These are phyloP conservation scores for Coturnix japonica DNA, from an alignment of 2,113 vertebrate genomes.

Conservation along the genomic window DNA sequence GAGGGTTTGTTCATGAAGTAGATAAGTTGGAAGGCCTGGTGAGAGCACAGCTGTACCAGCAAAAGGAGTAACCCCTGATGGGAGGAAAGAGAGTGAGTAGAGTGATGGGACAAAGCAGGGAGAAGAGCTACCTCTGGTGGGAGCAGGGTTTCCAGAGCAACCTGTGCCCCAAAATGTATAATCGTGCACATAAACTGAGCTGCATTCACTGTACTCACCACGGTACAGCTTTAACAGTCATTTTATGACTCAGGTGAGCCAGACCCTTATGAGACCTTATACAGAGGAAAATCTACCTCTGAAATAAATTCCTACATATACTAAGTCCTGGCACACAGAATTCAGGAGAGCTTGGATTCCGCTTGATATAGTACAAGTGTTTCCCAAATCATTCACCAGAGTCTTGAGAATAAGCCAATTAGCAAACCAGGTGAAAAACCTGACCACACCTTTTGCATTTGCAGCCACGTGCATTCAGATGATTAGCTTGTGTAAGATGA, in stretches of 20 bases:
- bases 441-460: not conserved
- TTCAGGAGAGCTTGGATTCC: not conserved
- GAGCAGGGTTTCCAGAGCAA: not conserved
- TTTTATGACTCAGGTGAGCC: not conserved
- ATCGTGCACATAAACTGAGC: not conserved
- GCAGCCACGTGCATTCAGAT: not conserved
- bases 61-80: not conserved
- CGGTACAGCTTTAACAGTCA: not conserved
- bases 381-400: not conserved
- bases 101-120: accelerated
- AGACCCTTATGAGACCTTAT: not conserved
- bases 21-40: not conserved
- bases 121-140: not conserved
- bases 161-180: not conserved
- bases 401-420: not conserved
- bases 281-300: not conserved
- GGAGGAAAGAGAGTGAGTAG: accelerated
- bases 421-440: not conserved
- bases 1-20: not conserved
- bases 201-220: not conserved
- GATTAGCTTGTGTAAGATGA: not conserved
- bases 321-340: not conserved
- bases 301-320: not conserved
- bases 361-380: not conserved
- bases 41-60: accelerated